Evolutionary conservation across 2,888 invertebrate species (phyloP).

Genomic region (Apodemia zela): DNA sequence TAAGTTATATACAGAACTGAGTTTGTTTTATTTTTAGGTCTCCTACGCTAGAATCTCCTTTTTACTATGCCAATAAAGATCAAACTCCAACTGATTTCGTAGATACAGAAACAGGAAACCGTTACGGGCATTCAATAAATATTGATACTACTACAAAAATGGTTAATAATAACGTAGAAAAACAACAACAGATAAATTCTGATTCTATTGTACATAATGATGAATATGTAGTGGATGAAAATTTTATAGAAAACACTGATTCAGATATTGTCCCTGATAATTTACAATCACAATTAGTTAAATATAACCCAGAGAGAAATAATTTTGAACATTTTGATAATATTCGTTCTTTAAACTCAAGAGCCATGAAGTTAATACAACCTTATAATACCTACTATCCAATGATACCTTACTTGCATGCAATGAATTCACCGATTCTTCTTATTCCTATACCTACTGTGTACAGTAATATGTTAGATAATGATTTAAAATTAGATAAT

Average conservation of each 20-base stretch:
- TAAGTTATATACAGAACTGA: neutral
- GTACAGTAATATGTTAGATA: slow-evolving; percentile 27
- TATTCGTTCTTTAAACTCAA: slow-evolving; percentile 34
- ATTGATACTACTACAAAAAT: slow-evolving; percentile 78
- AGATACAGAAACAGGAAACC: slow-evolving; percentile 36
- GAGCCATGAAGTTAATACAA: slow-evolving; percentile 34
- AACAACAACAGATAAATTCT: slow-evolving; percentile 49
- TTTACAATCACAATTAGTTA: slow-evolving; percentile 29
- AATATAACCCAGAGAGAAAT: slow-evolving; percentile 41
- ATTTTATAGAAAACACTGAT: slow-evolving; percentile 58
- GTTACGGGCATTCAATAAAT: slow-evolving; percentile 48
- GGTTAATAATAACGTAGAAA: slow-evolving; percentile 68
- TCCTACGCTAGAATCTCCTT: slow-evolving; percentile 36
- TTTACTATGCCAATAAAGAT: slow-evolving; percentile 32
- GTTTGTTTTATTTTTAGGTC: slow-evolving; percentile 38
- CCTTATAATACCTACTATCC: slow-evolving; percentile 21
- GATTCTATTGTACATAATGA: slow-evolving; percentile 48
- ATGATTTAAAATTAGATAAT: slow-evolving; percentile 40
- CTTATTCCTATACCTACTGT: slow-evolving; percentile 45
- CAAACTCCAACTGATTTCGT: slow-evolving; percentile 48
- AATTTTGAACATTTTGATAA: slow-evolving; percentile 32
- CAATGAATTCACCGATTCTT: slow-evolving; percentile 55
- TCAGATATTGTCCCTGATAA: slow-evolving; percentile 60
- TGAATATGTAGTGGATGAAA: slow-evolving; percentile 53
- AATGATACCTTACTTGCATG: slow-evolving; percentile 43